These are phyloP conservation scores for Craseonycteris thonglongyai DNA, from an alignment of 2,113 vertebrate species.

Conservation along the genomic window DNA sequence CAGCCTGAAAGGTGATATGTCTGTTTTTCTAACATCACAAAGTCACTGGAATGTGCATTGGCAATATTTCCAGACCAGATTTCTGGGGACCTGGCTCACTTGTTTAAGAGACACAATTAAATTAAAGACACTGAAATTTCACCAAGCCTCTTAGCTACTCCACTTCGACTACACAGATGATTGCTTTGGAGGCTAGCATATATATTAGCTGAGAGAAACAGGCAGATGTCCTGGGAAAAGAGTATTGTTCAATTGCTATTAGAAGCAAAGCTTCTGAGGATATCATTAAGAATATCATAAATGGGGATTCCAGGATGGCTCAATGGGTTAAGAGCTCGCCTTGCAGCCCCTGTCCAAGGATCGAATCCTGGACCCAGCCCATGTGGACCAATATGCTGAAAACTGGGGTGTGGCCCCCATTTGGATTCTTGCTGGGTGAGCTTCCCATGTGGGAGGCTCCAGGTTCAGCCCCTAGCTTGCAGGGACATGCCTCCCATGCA, in stretches of 20 bases:
- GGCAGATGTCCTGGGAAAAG: neutral
- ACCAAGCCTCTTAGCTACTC: conserved; percentile 48
- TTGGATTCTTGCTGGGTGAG: no score
- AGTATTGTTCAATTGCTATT: neutral
- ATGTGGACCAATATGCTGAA: no score
- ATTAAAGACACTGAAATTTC: conserved; percentile 59
- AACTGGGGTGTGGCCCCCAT: no score
- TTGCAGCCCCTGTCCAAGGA: no score
- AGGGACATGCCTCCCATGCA: no score
- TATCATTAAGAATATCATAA: neutral
- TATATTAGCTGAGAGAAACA: conserved; percentile 30
- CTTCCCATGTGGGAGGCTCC: no score
- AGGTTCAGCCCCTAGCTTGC: no score
- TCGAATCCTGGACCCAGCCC: no score
- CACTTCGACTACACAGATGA: conserved; percentile 23
- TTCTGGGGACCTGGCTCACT: conserved; percentile 64
- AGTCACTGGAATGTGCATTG: conserved; percentile 70
- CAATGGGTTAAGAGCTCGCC: no score
- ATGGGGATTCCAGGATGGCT: no score
- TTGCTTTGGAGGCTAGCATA: neutral
- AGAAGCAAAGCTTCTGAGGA: neutral
- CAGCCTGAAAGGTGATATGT: conserved; percentile 70
- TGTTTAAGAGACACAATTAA: conserved; percentile 56
- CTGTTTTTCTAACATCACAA: conserved; percentile 70
- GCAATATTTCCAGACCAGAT: conserved; percentile 61